phyloP scores from a whole-genome alignment of 2,113 vertebrate genomes.

The Equus przewalskii region DNA sequence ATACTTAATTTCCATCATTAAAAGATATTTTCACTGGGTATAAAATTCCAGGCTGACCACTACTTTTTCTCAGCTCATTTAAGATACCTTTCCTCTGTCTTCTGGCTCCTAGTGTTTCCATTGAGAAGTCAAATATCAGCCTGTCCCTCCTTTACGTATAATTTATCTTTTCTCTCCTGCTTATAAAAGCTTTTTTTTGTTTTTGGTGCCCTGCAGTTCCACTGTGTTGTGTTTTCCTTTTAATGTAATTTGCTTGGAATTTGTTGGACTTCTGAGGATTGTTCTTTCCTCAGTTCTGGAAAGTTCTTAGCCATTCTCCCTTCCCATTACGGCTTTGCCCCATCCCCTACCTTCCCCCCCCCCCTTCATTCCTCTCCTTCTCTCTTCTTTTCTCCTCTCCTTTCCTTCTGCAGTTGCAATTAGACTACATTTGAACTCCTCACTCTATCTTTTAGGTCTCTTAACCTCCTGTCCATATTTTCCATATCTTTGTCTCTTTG shows the following conservation, averaged over 20 bases:
- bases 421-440: neutral
- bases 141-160: neutral
- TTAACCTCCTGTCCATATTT: neutral
- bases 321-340: neutral
- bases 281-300: neutral
- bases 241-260: neutral
- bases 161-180: neutral
- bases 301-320: neutral
- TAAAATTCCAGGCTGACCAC: neutral
- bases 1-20: neutral
- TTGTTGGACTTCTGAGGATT: neutral
- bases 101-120: neutral
- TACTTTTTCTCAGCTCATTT: neutral
- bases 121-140: neutral
- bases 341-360: fast-evolving
- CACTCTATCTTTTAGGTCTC: neutral
- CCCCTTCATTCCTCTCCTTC: neutral
- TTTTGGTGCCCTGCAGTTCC: neutral
- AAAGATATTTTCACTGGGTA: neutral
- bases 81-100: neutral
- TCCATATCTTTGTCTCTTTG: neutral
- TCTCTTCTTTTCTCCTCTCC: neutral
- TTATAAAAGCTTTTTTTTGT: neutral
- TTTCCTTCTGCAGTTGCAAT: neutral
- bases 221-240: neutral